Conservation (phyloP, 2,888 invertebrate species). For the Dimorphilus gyrociliatus region DNA sequence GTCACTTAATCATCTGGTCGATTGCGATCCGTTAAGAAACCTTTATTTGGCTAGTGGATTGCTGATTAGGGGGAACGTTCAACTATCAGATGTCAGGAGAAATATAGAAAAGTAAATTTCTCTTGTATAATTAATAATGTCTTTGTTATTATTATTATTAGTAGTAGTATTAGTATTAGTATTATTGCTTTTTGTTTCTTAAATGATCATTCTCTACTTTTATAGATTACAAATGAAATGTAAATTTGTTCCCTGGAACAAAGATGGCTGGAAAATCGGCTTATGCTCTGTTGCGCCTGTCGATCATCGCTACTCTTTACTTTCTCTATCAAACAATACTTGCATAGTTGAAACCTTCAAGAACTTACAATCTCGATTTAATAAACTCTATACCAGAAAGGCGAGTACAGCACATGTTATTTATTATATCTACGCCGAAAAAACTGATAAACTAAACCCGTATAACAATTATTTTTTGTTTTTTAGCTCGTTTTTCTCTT, state of each 20-base stretch:
- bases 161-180: not conserved
- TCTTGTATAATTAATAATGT: not conserved
- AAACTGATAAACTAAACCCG: no score
- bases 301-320: constrained; percentile 33
- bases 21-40: constrained; percentile 31
- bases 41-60: constrained; percentile 38
- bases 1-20: constrained; percentile 31
- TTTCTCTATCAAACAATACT: constrained; percentile 38
- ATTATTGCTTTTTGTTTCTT: not conserved
- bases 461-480: no score
- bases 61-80: constrained; percentile 36
- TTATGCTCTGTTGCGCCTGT: constrained; percentile 36
- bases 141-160: constrained; percentile 1
- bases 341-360: constrained; percentile 32
- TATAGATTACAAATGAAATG: constrained; percentile 28
- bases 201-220: constrained; percentile 1
- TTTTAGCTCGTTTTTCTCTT: no score
- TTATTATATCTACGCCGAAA: no score
- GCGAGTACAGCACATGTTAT: no score
- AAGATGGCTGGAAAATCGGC: constrained; percentile 40
- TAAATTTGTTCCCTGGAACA: constrained; percentile 38
- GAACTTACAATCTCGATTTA: constrained; percentile 30
- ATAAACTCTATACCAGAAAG: constrained; percentile 35
- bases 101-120: constrained; percentile 36
- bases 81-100: constrained; percentile 36